phyloP scores from a whole-genome alignment of 2,113 vertebrate genomes.

The Sebastes schlegelii region DNA sequence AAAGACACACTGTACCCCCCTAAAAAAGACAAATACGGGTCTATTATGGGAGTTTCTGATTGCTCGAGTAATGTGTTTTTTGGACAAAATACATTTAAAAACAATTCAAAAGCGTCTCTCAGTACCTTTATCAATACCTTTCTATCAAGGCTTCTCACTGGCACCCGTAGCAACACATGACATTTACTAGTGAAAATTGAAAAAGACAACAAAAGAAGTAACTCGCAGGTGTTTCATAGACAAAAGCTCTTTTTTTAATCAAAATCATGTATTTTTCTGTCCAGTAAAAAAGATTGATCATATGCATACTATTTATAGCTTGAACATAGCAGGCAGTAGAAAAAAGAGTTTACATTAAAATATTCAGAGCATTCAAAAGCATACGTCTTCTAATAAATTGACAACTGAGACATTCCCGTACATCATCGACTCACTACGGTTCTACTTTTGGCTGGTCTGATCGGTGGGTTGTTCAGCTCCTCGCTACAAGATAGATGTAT shows the following conservation, averaged over 20 bases:
- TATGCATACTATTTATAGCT: constrained; percentile 80
- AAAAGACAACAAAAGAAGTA: constrained; percentile 25
- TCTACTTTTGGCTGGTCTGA: constrained; percentile 66
- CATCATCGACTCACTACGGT: constrained; percentile 53
- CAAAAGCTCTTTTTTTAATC: constrained; percentile 77
- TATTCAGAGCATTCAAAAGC: constrained; percentile 80
- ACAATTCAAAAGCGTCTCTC: too few species aligned
- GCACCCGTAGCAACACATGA: too few species aligned
- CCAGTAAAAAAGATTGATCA: constrained; percentile 76
- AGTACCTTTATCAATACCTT: too few species aligned
- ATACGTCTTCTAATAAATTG: constrained; percentile 67
- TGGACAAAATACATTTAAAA: too few species aligned
- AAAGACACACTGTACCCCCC: too few species aligned
- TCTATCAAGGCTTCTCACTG: too few species aligned
- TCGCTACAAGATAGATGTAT: constrained; percentile 37
- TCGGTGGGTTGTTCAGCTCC: constrained; percentile 40
- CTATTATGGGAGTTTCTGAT: too few species aligned
- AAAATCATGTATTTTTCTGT: constrained; percentile 64
- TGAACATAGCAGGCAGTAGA: constrained; percentile 81
- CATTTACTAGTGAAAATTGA: neutral
- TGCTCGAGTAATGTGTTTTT: too few species aligned
- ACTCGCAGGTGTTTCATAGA: constrained; percentile 67
- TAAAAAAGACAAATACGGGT: too few species aligned
- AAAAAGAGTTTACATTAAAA: constrained; percentile 79
- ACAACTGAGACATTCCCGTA: constrained; percentile 69